Conservation (phyloP, 2,888 invertebrate species). For the Xestia c-nigrum region DNA sequence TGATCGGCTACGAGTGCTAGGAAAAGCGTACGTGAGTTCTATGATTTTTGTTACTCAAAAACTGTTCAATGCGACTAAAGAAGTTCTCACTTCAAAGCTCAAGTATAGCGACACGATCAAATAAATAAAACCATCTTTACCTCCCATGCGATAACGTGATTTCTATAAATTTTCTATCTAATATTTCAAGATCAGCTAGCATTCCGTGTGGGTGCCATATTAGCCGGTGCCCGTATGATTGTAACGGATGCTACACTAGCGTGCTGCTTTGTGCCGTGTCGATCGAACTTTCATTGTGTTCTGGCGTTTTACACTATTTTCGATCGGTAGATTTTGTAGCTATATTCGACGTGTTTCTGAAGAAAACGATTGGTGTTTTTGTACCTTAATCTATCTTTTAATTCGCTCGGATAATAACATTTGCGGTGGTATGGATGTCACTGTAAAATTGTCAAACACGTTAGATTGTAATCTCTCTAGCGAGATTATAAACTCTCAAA, state of each 20-base stretch:
- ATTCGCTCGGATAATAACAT: not conserved
- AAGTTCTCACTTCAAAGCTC: not conserved
- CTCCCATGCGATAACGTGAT: not conserved
- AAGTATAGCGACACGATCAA: not conserved
- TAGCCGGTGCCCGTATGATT: constrained; percentile 39
- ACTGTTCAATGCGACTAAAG: no score
- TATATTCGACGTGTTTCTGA: not conserved
- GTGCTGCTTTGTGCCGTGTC: constrained; percentile 54
- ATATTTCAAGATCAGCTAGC: constrained; percentile 15
- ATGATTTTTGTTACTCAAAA: no score
- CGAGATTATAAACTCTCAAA: no score
- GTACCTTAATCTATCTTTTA: not conserved
- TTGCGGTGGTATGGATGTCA: no score
- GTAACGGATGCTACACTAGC: constrained; percentile 48
- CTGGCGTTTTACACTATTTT: constrained; percentile 39
- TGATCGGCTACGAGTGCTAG: no score
- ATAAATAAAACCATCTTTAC: constrained; percentile 4
- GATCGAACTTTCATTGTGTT: constrained; percentile 59
- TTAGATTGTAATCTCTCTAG: no score
- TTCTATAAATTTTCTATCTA: constrained; percentile 8
- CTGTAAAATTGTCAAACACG: no score
- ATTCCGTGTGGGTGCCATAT: constrained; percentile 26
- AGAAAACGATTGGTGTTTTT: not conserved
- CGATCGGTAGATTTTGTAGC: not conserved
- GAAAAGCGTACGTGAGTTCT: no score